Evolutionary conservation across 2,888 invertebrate genomes (phyloP), one percentile per base, ranked within the genome.

Genomic region (Taphrorychus bicolor): DNA sequence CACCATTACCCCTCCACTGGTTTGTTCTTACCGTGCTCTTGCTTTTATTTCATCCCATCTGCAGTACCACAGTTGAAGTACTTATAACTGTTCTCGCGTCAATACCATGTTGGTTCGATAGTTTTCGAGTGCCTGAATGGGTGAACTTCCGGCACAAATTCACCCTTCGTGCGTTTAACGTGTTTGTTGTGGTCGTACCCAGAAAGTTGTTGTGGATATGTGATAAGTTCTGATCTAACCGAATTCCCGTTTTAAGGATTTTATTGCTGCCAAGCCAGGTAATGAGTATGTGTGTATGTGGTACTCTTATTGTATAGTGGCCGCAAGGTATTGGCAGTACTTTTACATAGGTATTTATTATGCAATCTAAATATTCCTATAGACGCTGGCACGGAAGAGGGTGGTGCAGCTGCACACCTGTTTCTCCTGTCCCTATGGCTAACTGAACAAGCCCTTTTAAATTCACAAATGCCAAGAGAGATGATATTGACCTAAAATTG

Each of bases 31-130:
- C 61, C 18, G 53, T 61, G 62, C 65, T 65, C 66, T 66, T 54
- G 62, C 51, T 66, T 60, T 67, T 70, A 64, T n/a, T n/a, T n/a
- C n/a, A n/a, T 70, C 63, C 59, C 57, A 70, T 67, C 70, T 48
- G 60, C 51, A 60, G 66, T 60, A 66, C 66, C 63, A 70, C 63
- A 70, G 32, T 54, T 54, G 53, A 52, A 56, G 57, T 63, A 69
- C 60, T 64, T 59, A 56, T 67, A 67, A 70, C 70, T 67, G 70
- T 70, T 70, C 56, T 63, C 54, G 45, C 54, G 52, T 61, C 14
- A 60, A 41, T 9, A 53, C 41, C 23, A 61, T 56, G 42, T 59
- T 69, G 23, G 40, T 41, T 61, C 22, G 40, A 41, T 53, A 48
- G 45, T 52, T 58, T 67, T 62, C 48, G 65, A 51, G 3, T 52